Evolutionary conservation across 2,113 vertebrate species (phyloP).

Genomic region (Hemiprocne comata): DNA sequence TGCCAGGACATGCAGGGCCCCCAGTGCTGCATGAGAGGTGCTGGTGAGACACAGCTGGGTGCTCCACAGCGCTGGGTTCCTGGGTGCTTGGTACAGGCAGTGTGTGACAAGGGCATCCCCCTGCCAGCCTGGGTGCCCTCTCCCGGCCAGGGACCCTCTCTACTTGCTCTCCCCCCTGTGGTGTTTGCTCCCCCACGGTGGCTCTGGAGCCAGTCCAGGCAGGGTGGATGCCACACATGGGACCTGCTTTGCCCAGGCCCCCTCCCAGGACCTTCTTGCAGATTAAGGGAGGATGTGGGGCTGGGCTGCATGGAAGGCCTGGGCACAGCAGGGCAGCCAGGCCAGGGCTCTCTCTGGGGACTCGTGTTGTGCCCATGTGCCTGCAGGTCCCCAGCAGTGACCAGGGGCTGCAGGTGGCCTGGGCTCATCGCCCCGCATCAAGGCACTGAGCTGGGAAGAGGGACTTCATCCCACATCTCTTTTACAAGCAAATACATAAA

Average conservation of each 20-base stretch:
- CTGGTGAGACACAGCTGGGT: background rate
- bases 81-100: background rate
- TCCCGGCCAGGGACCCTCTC: background rate
- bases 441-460: background rate
- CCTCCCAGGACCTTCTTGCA: background rate
- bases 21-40: accelerated
- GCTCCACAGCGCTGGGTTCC: background rate
- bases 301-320: accelerated
- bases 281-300: background rate
- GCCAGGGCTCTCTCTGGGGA: background rate
- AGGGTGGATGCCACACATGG: accelerated
- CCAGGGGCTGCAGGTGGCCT: accelerated
- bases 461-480: background rate
- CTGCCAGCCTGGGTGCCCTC: background rate
- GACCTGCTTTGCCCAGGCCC: background rate
- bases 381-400: background rate
- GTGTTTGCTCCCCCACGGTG: accelerated
- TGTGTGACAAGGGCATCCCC: background rate
- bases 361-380: accelerated
- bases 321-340: accelerated
- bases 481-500: background rate
- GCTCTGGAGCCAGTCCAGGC: background rate
- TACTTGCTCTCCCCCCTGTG: accelerated
- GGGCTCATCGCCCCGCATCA: background rate
- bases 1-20: background rate